A percentile compares a stretch with the other conserved stretches of the same genome.
Conservation (phyloP, 2,797 vertebrate species). For the Erpetoichthys calabaricus region DNA sequence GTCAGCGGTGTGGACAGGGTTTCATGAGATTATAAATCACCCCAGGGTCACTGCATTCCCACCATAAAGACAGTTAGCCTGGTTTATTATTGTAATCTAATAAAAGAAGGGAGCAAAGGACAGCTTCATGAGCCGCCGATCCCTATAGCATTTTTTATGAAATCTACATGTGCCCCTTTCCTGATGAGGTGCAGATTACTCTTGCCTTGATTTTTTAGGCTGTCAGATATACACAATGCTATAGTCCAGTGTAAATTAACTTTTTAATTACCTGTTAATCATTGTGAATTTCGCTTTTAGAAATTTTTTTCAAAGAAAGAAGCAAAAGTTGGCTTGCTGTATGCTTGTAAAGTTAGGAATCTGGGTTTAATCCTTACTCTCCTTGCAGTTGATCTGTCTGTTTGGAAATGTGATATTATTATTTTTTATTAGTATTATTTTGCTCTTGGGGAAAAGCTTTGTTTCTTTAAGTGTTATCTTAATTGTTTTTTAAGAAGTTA, state of each 20-base stretch:
- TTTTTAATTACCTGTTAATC: not conserved
- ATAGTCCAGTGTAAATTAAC: not conserved
- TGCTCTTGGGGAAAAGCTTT: no score
- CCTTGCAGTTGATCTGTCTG: no score
- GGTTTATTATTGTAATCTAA: slow-evolving; percentile 73
- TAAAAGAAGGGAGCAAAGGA: slow-evolving; percentile 76
- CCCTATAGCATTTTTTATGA: slow-evolving; percentile 33
- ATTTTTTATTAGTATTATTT: no score
- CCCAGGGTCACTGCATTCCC: slow-evolving; percentile 76
- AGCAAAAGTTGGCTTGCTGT: not conserved
- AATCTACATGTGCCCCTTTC: slow-evolving; percentile 36
- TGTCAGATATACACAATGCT: not conserved
- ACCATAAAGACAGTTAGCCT: slow-evolving; percentile 61
- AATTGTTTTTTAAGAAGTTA: no score
- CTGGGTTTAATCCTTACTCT: no score
- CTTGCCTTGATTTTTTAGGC: not conserved
- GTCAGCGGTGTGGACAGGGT: slow-evolving; percentile 61
- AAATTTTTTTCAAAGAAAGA: not conserved
- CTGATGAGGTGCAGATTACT: slow-evolving; percentile 63
- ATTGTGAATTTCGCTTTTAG: not conserved
- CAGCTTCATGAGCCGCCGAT: slow-evolving; percentile 51
- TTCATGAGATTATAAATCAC: slow-evolving; percentile 90
- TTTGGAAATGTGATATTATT: no score
- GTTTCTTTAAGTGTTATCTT: no score
- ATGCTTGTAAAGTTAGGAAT: not conserved